Evolutionary conservation across 2,113 vertebrate species (phyloP).

Genomic region (Brachionichthys hirsutus): DNA sequence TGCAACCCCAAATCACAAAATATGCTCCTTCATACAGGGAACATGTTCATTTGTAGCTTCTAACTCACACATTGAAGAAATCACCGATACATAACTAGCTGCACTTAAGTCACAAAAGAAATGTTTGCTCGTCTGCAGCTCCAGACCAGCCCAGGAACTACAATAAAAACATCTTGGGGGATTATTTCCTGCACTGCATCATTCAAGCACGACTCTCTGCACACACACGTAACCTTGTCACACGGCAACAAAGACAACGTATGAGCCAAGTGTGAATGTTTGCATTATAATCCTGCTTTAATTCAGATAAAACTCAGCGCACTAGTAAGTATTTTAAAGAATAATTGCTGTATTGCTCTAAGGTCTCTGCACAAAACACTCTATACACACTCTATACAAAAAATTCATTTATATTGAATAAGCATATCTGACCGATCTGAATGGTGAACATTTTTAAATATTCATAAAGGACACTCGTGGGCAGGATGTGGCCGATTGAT

Average conservation of each 20-base stretch:
- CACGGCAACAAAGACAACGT: slow-evolving; percentile 14
- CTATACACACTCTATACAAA: too few species aligned
- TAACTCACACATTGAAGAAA: too few species aligned
- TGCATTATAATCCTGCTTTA: background rate
- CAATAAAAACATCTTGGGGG: background rate
- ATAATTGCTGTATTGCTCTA: background rate
- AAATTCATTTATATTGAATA: slow-evolving; percentile 29
- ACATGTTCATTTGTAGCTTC: too few species aligned
- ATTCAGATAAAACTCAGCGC: background rate
- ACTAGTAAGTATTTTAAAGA: background rate
- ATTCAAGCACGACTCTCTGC: slow-evolving; percentile 16
- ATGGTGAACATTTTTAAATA: slow-evolving; percentile 51
- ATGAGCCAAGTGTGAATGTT: background rate
- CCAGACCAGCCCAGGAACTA: too few species aligned
- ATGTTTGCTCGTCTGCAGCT: too few species aligned
- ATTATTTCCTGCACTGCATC: slow-evolving; percentile 36
- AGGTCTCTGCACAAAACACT: background rate
- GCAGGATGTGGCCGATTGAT: slow-evolving; percentile 36
- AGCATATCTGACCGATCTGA: slow-evolving; percentile 52
- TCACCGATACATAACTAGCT: too few species aligned
- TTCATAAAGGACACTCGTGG: slow-evolving; percentile 57
- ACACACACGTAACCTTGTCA: slow-evolving; percentile 15
- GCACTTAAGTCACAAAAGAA: too few species aligned
- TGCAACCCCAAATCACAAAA: too few species aligned
- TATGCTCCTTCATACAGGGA: too few species aligned